phyloP scores from a whole-genome alignment of 2,888 invertebrate genomes.

The Protula sp. region DNA sequence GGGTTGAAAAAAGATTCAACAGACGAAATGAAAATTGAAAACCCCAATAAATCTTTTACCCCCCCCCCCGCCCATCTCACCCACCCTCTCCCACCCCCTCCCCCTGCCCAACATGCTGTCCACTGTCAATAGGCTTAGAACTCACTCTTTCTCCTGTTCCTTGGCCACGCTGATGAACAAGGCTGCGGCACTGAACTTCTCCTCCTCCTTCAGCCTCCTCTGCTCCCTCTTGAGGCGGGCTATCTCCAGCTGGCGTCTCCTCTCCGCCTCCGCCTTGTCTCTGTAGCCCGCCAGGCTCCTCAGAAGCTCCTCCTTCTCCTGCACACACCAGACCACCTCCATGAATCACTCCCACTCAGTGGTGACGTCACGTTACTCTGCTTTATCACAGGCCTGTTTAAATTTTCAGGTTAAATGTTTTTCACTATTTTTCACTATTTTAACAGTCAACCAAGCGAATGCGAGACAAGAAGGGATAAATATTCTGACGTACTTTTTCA shows the following conservation, averaged over 20 bases:
- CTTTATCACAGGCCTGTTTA: too few relatives aligned
- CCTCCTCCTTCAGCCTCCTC: conserved; percentile 9
- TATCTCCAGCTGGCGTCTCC: conserved; percentile 14
- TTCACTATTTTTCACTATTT: too few relatives aligned
- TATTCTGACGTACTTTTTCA: conserved; percentile 43
- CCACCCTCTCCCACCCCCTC: too few relatives aligned
- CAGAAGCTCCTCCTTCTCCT: conserved; percentile 5
- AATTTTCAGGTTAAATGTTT: too few relatives aligned
- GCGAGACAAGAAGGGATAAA: too few relatives aligned
- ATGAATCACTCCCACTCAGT: conserved; percentile 16
- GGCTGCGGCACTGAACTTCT: conserved; percentile 18
- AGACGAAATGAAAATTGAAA: too few relatives aligned
- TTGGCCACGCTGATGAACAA: conserved; percentile 19
- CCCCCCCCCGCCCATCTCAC: too few relatives aligned
- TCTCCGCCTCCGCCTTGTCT: conserved; percentile 7
- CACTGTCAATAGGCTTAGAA: conserved; percentile 12
- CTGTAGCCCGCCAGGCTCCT: conserved; percentile 3
- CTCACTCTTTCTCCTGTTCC: conserved; percentile 21
- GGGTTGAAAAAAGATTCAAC: too few relatives aligned
- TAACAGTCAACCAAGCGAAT: too few relatives aligned
- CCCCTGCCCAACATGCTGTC: too few relatives aligned
- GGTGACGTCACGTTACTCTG: too few relatives aligned
- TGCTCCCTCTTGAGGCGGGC: conserved; percentile 16
- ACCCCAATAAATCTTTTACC: too few relatives aligned
- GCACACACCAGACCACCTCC: conserved; percentile 5